Conservation (phyloP, 2,113 vertebrate species). For the Albula glossodonta region DNA sequence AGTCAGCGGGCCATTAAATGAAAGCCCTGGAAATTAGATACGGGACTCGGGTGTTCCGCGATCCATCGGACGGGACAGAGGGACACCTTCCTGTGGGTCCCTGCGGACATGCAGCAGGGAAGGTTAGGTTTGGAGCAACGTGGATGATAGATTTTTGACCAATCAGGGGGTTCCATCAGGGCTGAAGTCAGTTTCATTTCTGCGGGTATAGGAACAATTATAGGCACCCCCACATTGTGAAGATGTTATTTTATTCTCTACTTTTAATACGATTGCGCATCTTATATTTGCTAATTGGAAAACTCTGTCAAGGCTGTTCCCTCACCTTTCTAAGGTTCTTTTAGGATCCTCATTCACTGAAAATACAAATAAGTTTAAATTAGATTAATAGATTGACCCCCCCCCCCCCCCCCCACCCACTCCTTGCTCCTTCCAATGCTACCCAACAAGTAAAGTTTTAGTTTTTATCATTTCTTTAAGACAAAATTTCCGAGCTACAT, state of each 20-base stretch:
- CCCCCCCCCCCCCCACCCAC: background rate
- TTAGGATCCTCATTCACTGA: background rate
- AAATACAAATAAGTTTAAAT: slow-evolving; percentile 7
- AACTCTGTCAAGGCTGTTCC: too few relatives aligned
- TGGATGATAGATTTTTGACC: background rate
- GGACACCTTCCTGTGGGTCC: background rate
- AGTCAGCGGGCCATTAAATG: slow-evolving; percentile 19
- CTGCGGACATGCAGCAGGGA: background rate
- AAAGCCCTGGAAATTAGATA: slow-evolving; percentile 40
- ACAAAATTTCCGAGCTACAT: too few relatives aligned
- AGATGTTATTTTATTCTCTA: too few relatives aligned
- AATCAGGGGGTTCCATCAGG: background rate
- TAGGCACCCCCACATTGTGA: too few relatives aligned
- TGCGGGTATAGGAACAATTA: background rate
- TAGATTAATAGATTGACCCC: background rate
- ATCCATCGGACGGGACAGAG: background rate
- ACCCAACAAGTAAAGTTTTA: background rate
- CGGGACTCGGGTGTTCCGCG: slow-evolving; percentile 14
- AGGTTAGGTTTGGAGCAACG: background rate
- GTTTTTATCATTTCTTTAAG: background rate
- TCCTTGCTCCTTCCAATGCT: background rate
- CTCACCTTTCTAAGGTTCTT: too few relatives aligned
- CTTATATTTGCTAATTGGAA: background rate
- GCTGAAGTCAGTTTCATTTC: background rate
- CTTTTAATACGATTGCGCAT: too few relatives aligned